Base-by-base conservation (phyloP, 2,113 vertebrate genomes). In the Coturnix japonica region DNA sequence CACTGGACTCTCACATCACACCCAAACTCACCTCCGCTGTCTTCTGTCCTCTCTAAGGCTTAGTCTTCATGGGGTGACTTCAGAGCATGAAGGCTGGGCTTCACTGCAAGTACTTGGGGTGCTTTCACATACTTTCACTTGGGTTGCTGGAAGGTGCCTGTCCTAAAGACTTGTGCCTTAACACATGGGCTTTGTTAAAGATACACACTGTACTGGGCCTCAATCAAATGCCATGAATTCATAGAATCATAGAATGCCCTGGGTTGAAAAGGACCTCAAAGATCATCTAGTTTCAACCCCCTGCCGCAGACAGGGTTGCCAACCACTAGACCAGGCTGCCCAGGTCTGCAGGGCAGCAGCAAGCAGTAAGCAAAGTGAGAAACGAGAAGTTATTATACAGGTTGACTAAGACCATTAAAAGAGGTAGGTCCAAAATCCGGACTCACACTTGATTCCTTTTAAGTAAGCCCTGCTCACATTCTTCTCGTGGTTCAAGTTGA, bases 141-240 rank as follows among this genome's bases (percentile, higher is more conserved):
- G 2, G n/a, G n/a, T n/a, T 2, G 0, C 53, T 54, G 56, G 31
- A 86, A 90, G n/a, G 28, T 44, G 10, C 22, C 60, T 46, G 15
- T 56, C 63, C 17, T 39, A 51, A 88, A 56, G 63, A 60, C 51
- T 5, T 11, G 35, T 81, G 71, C 53, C 69, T 65, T 64, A 77
- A 25, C 2, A 11, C 3, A 0, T 17, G 0, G 0, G 20, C 25
- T 74, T 83, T 70, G 35, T 14, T 51, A 77, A 41, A 4, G 6
- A 16, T 14, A 11, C 19, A 25, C 22, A 13, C 37, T 60, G 21
- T 8, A 26, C 2, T 23, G 15, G 37, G 57, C 33, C 54, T 77
- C 13, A 17, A 0, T 1, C 0, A 6, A 41, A 43, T 19, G 12
- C 56, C 49, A 25, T 37, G 60, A 63, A 37, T 73, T 85, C 46